Evolutionary conservation across 2,113 vertebrate species (phyloP).

Genomic region (Pyrgilauda ruficollis): DNA sequence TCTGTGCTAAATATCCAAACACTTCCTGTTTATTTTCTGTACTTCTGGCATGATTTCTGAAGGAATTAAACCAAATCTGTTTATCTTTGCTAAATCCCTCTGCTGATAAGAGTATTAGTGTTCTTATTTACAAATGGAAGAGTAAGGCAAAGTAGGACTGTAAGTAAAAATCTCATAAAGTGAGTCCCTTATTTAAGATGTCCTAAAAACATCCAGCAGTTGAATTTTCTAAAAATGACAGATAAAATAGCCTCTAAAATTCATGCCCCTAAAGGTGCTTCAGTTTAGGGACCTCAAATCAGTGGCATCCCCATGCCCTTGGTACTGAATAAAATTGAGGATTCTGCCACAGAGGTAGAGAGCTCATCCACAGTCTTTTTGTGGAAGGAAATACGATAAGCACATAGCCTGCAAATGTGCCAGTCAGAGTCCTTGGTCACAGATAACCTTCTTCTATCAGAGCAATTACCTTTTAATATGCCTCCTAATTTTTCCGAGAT

Average conservation of each 20-base stretch:
- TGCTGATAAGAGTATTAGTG: constrained; percentile 38
- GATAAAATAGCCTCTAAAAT: not conserved
- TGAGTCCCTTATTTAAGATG: not conserved
- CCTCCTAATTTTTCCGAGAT: not conserved
- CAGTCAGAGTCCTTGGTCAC: accelerated
- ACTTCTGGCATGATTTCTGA: constrained; percentile 54
- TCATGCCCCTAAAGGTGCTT: not conserved
- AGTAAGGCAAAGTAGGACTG: not conserved
- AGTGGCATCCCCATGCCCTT: not conserved
- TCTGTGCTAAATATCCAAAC: constrained; percentile 4
- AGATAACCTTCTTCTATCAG: not conserved
- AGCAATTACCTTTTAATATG: not conserved
- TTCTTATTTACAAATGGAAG: constrained; percentile 15
- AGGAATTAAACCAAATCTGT: constrained; percentile 41
- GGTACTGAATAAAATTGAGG: not conserved
- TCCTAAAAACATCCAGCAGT: not conserved
- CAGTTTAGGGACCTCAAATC: not conserved
- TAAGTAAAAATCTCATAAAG: not conserved
- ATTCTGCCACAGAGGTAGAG: not conserved
- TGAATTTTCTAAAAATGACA: not conserved
- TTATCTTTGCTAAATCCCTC: constrained; percentile 53
- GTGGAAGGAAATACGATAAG: not conserved
- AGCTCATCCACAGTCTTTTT: not conserved
- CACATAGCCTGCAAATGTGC: not conserved
- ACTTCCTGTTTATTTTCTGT: constrained; percentile 48